Evolutionary conservation across 2,888 invertebrate genomes (phyloP).

Genomic region (Amaurobius ferox): DNA sequence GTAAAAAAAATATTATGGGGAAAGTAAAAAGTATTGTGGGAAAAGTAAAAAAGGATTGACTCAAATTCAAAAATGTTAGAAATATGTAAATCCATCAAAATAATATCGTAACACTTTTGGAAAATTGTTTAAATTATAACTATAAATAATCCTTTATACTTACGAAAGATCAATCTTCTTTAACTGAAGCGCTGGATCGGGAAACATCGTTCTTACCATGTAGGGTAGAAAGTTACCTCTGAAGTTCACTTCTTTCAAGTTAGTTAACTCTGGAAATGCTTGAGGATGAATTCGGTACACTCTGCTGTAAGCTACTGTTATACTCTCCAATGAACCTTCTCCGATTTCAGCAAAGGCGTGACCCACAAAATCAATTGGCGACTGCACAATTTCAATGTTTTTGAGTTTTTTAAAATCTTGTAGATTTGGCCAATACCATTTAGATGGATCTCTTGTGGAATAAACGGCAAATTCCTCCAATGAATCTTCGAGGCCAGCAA

Average conservation of each 20-base stretch:
- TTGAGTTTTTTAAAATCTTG: constrained; percentile 27
- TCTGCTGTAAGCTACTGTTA: constrained; percentile 19
- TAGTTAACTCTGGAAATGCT: constrained; percentile 34
- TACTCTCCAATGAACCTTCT: constrained; percentile 37
- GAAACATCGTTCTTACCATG: constrained; percentile 47
- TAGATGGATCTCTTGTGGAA: constrained; percentile 4
- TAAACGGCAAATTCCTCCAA: constrained; percentile 26
- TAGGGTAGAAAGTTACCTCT: constrained; percentile 35
- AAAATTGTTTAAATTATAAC: too few relatives aligned
- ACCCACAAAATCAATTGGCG: constrained; percentile 41
- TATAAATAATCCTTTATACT: too few relatives aligned
- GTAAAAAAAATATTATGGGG: too few relatives aligned
- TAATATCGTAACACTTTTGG: too few relatives aligned
- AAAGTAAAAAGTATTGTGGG: too few relatives aligned
- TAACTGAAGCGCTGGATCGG: constrained; percentile 33
- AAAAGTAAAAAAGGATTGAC: too few relatives aligned
- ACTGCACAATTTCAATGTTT: constrained; percentile 4
- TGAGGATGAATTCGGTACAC: constrained; percentile 48
- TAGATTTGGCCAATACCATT: constrained; percentile 42
- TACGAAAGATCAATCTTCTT: neutral
- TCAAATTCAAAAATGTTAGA: too few relatives aligned
- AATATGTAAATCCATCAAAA: too few relatives aligned
- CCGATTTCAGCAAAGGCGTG: constrained; percentile 41
- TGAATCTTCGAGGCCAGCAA: constrained; percentile 35
- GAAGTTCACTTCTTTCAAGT: constrained; percentile 35